Conservation (phyloP, 2,113 vertebrate genomes). For the Ranitomeya variabilis region DNA sequence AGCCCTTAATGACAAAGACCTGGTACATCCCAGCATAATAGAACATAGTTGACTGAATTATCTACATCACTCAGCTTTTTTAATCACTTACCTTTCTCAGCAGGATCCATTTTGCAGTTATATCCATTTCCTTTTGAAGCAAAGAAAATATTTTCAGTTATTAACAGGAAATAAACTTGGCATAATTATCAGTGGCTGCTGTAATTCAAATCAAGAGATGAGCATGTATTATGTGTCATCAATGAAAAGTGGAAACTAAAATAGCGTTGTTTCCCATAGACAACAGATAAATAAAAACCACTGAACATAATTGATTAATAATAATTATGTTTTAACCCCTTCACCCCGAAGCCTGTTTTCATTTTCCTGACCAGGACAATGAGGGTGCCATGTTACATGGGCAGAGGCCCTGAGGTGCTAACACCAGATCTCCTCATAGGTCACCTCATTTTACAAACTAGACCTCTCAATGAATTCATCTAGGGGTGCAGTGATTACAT, state of each 20-base stretch:
- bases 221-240: background rate
- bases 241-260: background rate
- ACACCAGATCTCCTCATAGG: too few relatives aligned
- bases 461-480: too few relatives aligned
- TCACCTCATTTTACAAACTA: too few relatives aligned
- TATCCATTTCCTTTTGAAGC: background rate
- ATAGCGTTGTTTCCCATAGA: background rate
- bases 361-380: too few relatives aligned
- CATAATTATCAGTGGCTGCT: background rate
- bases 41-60: background rate
- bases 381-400: too few relatives aligned
- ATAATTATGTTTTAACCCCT: background rate
- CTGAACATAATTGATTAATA: background rate
- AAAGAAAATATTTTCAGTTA: constrained; percentile 14
- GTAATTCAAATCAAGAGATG: background rate
- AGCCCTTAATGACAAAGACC: background rate
- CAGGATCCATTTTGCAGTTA: background rate
- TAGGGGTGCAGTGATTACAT: too few relatives aligned
- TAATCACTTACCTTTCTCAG: background rate
- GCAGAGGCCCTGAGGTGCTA: too few relatives aligned
- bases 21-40: background rate
- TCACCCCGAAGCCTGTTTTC: too few relatives aligned
- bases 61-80: constrained; percentile 5
- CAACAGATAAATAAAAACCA: background rate
- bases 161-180: background rate